These are phyloP conservation scores for Kryptopterus vitreolus DNA, from an alignment of 2,797 vertebrate genomes.

Conservation along the genomic window DNA sequence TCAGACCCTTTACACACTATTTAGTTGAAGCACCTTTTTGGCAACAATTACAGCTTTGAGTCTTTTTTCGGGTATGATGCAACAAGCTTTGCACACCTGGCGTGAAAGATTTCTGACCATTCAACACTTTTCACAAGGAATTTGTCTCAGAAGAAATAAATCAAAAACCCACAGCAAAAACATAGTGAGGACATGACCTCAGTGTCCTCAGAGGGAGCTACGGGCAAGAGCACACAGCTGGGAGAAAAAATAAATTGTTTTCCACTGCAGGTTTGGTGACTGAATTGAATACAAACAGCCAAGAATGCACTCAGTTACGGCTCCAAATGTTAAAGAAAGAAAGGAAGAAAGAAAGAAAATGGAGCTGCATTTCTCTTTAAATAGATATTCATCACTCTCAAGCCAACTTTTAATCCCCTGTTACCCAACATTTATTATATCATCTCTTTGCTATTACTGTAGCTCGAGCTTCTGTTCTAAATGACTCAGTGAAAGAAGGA, in stretches of 20 bases:
- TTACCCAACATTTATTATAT: background rate
- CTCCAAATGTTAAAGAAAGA: no score
- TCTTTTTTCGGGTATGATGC: no score
- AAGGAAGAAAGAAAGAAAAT: no score
- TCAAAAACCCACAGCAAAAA: background rate
- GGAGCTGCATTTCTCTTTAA: background rate
- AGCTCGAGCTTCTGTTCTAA: background rate
- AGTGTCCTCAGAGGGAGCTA: background rate
- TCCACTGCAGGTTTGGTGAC: background rate
- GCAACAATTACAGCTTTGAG: no score
- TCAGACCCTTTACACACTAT: no score
- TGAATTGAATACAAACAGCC: background rate
- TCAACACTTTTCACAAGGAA: background rate
- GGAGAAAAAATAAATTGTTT: background rate
- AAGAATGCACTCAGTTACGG: background rate
- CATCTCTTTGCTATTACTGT: background rate
- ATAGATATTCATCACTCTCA: background rate
- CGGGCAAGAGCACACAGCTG: background rate
- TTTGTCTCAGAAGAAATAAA: background rate
- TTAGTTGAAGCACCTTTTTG: no score
- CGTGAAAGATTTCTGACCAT: no score
- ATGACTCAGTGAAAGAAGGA: background rate
- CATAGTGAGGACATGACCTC: background rate
- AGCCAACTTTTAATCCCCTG: background rate
- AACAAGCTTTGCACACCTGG: no score